These are phyloP conservation scores for Synergus japonicus DNA, from an alignment of 2,888 invertebrate genomes.

Conservation along the genomic window DNA sequence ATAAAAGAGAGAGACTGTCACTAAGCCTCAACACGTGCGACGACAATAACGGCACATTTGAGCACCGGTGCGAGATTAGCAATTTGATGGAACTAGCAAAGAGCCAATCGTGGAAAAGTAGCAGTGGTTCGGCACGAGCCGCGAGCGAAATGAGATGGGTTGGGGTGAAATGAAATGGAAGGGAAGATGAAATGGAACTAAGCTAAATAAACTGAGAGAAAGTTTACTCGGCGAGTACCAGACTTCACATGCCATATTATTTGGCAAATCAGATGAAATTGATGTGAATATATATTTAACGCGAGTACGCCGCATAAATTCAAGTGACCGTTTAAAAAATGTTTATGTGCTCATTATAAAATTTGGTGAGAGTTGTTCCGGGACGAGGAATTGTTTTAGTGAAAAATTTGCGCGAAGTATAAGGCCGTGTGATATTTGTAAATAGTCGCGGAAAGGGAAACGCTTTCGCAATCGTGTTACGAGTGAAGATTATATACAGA, in stretches of 20 bases:
- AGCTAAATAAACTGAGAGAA: conserved; percentile 44
- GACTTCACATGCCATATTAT: conserved; percentile 40
- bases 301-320: neutral
- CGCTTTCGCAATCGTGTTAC: conserved; percentile 44
- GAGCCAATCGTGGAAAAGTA: conserved; percentile 22
- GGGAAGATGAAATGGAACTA: conserved; percentile 48
- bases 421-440: conserved; percentile 43
- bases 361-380: conserved; percentile 11
- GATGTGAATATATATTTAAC: neutral
- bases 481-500: conserved; percentile 23
- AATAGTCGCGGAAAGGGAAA: conserved; percentile 46
- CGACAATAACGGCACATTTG: conserved; percentile 43
- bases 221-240: conserved; percentile 48
- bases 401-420: conserved; percentile 40
- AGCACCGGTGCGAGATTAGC: conserved; percentile 40
- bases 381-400: conserved; percentile 25
- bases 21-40: conserved; percentile 38
- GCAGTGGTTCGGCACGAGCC: conserved; percentile 44
- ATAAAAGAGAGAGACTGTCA: conserved; percentile 18
- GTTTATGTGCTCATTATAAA: neutral
- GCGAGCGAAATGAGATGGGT: conserved; percentile 46
- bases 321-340: neutral
- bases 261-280: neutral
- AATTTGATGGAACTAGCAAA: conserved; percentile 45
- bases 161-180: conserved; percentile 46